These are phyloP conservation scores for Aphrophora alni DNA, from an alignment of 2,888 invertebrate genomes.

Conservation along the genomic window DNA sequence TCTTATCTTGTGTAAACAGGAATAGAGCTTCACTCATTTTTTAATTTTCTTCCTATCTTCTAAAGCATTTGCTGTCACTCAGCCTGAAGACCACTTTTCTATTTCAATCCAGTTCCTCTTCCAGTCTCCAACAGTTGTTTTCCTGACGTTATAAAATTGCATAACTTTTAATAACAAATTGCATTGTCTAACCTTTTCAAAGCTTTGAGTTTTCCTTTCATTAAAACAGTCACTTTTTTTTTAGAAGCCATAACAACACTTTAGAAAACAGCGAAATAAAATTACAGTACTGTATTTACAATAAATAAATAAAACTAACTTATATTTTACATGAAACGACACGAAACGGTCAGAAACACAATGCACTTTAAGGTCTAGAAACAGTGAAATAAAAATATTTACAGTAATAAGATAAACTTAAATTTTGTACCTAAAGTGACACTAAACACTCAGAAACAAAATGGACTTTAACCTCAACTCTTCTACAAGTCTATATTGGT, in stretches of 20 bases:
- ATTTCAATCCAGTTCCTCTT: background rate
- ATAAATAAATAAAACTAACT: no score
- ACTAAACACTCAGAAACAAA: background rate
- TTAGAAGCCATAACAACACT: background rate
- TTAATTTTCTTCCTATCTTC: conserved; percentile 22
- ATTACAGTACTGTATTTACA: no score
- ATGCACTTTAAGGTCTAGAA: no score
- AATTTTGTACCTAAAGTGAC: no score
- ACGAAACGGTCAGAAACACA: no score
- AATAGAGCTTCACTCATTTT: conserved; percentile 27
- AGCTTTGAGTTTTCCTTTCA: background rate
- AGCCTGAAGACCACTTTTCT: conserved; percentile 15
- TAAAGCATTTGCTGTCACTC: conserved; percentile 6
- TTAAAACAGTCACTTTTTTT: background rate
- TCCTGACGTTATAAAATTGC: background rate
- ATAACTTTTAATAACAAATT: background rate
- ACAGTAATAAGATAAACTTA: no score
- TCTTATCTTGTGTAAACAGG: conserved; percentile 17
- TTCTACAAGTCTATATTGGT: background rate
- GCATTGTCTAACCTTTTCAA: background rate
- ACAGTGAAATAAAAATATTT: no score
- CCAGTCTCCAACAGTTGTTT: background rate
- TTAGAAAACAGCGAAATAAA: background rate
- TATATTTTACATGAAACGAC: no score
- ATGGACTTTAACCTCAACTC: background rate